These are phyloP conservation scores for Phanerotoma sp. DNA, from an alignment of 2,888 invertebrate genomes.

Conservation along the genomic window DNA sequence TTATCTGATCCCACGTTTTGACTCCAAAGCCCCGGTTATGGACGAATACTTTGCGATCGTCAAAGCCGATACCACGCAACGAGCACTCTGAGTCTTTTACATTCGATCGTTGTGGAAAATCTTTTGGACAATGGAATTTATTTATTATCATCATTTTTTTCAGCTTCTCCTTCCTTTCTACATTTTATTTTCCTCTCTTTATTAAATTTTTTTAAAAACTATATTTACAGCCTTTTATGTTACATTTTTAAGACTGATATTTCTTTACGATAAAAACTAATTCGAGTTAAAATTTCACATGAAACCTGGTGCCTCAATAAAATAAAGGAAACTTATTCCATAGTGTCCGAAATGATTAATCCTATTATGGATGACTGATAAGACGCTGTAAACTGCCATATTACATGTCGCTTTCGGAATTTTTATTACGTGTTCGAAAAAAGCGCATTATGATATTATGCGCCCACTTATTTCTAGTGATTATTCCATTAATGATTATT, in stretches of 20 bases:
- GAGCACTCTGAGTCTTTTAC: slow-evolving; percentile 14
- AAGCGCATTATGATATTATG: too few relatives aligned
- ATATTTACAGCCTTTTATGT: not conserved
- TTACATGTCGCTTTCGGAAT: too few relatives aligned
- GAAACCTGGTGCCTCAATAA: not conserved
- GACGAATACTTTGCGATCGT: slow-evolving; percentile 37
- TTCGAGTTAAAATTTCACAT: not conserved
- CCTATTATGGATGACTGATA: too few relatives aligned
- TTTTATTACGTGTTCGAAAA: too few relatives aligned
- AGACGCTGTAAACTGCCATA: too few relatives aligned
- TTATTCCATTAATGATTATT: too few relatives aligned
- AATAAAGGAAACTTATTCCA: too few relatives aligned
- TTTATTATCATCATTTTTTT: slow-evolving; percentile 7
- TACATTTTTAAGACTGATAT: slow-evolving; percentile 1
- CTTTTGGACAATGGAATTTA: slow-evolving; percentile 18
- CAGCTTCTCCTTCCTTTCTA: not conserved
- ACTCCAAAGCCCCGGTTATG: slow-evolving; percentile 34
- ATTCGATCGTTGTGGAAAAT: slow-evolving; percentile 18
- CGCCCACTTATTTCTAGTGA: too few relatives aligned
- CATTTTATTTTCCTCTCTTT: not conserved
- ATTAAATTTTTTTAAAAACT: not conserved
- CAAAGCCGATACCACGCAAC: slow-evolving; percentile 29
- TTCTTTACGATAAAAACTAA: not conserved
- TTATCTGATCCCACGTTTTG: slow-evolving; percentile 37
- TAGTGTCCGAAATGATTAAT: too few relatives aligned